These are phyloP conservation scores for Halcyon malimbica DNA, from an alignment of 2,113 vertebrate genomes.

Conservation along the genomic window DNA sequence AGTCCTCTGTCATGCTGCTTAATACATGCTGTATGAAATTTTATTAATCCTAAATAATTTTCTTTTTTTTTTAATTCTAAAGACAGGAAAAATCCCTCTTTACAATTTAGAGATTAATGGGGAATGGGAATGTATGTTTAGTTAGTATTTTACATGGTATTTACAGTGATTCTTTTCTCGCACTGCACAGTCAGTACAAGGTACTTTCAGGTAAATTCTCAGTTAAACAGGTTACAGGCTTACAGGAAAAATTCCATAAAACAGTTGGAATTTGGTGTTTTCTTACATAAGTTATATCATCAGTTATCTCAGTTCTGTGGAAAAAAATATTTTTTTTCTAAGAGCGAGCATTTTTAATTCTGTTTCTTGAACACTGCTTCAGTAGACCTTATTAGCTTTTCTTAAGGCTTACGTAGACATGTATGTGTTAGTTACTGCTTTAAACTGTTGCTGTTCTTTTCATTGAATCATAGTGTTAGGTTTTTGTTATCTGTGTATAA, in stretches of 20 bases:
- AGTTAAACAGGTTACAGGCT: neutral
- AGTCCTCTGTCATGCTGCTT: neutral
- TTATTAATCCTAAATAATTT: neutral
- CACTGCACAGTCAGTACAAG: neutral
- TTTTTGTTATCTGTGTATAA: neutral
- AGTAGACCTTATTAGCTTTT: neutral
- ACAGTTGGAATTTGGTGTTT: neutral
- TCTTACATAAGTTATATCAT: neutral
- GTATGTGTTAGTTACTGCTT: neutral
- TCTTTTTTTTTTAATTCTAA: neutral
- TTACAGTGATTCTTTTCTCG: neutral
- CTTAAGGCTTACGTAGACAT: neutral
- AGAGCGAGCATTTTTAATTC: neutral
- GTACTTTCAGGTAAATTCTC: neutral
- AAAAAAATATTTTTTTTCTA: neutral
- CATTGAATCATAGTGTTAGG: neutral
- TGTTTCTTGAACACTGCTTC: neutral
- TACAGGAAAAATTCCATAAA: neutral
- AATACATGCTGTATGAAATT: neutral
- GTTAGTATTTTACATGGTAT: neutral
- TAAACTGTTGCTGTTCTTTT: neutral
- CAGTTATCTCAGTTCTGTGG: neutral
- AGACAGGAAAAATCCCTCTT: neutral
- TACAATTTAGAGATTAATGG: neutral
- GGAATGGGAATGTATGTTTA: neutral